Conservation (phyloP, 2,113 vertebrate genomes). For the Charadrius vociferus region DNA sequence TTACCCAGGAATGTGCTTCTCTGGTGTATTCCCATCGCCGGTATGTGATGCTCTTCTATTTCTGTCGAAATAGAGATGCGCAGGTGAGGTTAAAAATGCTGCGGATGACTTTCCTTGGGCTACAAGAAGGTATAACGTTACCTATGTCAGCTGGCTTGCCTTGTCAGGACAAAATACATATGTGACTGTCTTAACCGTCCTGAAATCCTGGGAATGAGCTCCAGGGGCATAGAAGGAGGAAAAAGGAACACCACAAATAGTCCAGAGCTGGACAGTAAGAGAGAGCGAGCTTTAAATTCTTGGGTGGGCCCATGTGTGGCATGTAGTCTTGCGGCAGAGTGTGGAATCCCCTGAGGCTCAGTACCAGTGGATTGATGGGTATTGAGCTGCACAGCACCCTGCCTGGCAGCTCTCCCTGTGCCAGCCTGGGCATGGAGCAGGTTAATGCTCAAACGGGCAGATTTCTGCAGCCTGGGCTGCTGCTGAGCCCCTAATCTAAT, state of each 20-base stretch:
- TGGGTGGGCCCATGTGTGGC: not conserved
- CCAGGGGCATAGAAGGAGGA: not conserved
- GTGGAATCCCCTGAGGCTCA: not conserved
- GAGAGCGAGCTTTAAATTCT: too few species aligned
- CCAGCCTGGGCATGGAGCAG: not conserved
- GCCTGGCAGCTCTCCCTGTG: fast-evolving
- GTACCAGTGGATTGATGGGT: fast-evolving
- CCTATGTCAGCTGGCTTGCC: not conserved
- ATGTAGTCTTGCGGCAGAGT: not conserved
- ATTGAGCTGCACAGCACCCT: not conserved
- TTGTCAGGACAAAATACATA: not conserved
- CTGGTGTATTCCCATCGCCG: not conserved
- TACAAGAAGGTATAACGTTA: fast-evolving
- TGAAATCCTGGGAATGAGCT: not conserved
- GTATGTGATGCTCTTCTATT: not conserved
- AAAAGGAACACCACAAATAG: not conserved
- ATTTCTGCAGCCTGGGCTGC: not conserved
- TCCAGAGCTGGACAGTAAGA: not conserved
- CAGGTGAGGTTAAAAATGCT: not conserved
- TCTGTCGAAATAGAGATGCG: not conserved
- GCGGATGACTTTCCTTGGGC: not conserved
- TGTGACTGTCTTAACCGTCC: not conserved
- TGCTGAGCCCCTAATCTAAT: not conserved
- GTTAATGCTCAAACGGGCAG: fast-evolving
- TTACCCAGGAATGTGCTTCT: not conserved